Conservation (phyloP, 2,797 vertebrate genomes). For the Neoniphon sammara region DNA sequence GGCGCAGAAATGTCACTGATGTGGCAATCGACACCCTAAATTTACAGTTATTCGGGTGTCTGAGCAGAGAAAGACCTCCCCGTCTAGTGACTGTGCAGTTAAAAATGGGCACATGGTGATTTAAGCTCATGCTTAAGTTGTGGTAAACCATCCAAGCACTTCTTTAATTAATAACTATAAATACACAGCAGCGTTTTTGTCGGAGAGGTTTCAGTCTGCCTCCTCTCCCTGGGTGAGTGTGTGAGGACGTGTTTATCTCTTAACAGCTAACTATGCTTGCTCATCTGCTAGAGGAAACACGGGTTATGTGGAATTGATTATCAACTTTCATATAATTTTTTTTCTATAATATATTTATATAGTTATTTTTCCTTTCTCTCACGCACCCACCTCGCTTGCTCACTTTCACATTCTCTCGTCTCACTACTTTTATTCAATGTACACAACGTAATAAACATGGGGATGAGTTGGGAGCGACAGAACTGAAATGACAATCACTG, state of each 20-base stretch:
- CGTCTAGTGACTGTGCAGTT: conserved; percentile 75
- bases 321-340: conserved; percentile 88
- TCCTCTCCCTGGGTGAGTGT: conserved; percentile 74
- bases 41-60: conserved; percentile 68
- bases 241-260: conserved; percentile 67
- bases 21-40: conserved; percentile 56
- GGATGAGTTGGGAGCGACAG: conserved; percentile 85
- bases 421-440: conserved; percentile 91
- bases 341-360: conserved; percentile 85
- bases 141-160: conserved; percentile 99
- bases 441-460: conserved; percentile 94
- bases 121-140: conserved; percentile 98
- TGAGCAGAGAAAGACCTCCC: conserved; percentile 55
- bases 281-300: conserved; percentile 96
- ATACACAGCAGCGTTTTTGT: conserved; percentile 97
- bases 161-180: conserved; percentile 99
- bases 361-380: conserved; percentile 74
- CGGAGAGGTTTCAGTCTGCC: conserved; percentile 82
- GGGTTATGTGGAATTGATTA: conserved; percentile 97
- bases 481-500: conserved; percentile 99
- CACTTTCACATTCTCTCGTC: conserved; percentile 88
- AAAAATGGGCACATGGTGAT: conserved; percentile 94
- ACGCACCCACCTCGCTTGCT: conserved; percentile 68
- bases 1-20: conserved; percentile 46
- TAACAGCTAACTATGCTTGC: conserved; percentile 87